A percentile compares a stretch with the other conserved stretches of the same genome.
Conservation (phyloP, 2,888 invertebrate genomes). For the Lathronympha strigana region DNA sequence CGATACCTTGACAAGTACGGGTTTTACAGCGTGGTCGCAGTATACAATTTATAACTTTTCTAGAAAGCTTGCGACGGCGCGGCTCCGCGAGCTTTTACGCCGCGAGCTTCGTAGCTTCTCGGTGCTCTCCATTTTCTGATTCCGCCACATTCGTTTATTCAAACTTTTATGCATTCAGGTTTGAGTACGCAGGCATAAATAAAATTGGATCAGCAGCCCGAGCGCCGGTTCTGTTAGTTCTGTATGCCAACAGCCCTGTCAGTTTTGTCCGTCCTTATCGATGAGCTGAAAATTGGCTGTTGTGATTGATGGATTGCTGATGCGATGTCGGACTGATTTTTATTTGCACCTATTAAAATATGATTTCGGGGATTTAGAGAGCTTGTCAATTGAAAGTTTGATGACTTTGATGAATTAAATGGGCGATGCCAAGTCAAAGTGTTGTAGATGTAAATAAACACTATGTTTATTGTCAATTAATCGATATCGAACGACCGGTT, state of each 20-base stretch:
- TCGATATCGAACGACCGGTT: constrained; percentile 36
- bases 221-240: constrained; percentile 23
- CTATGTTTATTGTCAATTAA: constrained; percentile 33
- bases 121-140: constrained; percentile 32
- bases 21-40: constrained; percentile 33
- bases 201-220: constrained; percentile 28
- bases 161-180: constrained; percentile 39
- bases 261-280: constrained; percentile 30
- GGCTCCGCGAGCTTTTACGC: constrained; percentile 36
- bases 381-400: constrained; percentile 5
- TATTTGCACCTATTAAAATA: constrained; percentile 24
- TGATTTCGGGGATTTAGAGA: constrained; percentile 13
- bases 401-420: background rate
- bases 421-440: background rate
- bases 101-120: constrained; percentile 22
- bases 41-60: constrained; percentile 40
- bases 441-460: constrained; percentile 15
- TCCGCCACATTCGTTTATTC: constrained; percentile 37
- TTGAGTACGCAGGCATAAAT: constrained; percentile 34
- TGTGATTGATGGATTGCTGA: constrained; percentile 40
- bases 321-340: constrained; percentile 27
- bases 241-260: constrained; percentile 32
- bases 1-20: constrained; percentile 34
- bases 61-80: constrained; percentile 38
- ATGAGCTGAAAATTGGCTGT: constrained; percentile 39